Conservation (phyloP, 1,140 invertebrate species). For the Nephila pilipes region DNA sequence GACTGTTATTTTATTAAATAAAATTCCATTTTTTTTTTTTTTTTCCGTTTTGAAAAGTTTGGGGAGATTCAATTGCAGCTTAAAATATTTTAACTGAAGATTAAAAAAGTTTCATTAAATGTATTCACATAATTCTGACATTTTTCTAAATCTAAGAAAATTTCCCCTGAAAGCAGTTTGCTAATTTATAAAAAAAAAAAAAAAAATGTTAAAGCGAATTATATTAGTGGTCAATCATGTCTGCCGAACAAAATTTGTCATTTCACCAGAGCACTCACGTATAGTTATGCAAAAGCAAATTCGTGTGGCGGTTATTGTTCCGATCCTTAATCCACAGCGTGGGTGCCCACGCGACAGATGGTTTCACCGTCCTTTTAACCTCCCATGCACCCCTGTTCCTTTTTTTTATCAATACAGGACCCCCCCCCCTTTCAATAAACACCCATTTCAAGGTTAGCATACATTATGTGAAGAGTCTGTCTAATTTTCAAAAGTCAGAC, state of each 20-base stretch:
- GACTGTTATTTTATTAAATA: no score
- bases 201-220: no score
- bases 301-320: slow-evolving; percentile 18
- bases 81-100: no score
- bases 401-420: not conserved
- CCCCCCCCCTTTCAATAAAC: not conserved
- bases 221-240: not conserved
- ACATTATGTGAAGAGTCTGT: not conserved
- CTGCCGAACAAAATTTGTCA: not conserved
- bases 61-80: no score
- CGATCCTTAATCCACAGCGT: not conserved
- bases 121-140: no score
- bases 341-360: slow-evolving; percentile 48
- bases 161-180: no score
- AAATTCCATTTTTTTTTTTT: no score
- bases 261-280: not conserved
- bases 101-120: no score
- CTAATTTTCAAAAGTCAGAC: no score
- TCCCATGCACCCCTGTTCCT: not conserved
- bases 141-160: no score
- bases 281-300: slow-evolving; percentile 5
- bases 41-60: no score
- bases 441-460: not conserved
- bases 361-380: not conserved
- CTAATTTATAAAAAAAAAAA: no score